Evolutionary conservation across 2,113 vertebrate species (phyloP), one percentile per base, ranked within the genome.

Genomic region (Recurvirostra avosetta): DNA sequence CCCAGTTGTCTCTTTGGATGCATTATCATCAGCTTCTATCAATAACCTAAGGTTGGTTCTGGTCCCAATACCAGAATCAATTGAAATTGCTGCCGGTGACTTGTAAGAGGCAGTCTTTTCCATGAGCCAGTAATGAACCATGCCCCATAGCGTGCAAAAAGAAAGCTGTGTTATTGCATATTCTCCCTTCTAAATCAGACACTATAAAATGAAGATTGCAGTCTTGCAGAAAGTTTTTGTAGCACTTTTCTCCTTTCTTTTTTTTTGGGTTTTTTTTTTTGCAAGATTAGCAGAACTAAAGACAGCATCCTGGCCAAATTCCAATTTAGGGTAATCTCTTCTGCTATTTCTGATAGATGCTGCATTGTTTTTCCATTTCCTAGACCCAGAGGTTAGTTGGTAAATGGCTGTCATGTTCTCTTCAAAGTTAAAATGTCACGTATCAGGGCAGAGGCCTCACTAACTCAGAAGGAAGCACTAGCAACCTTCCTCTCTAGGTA

Each of bases 301-400:
- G 88, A 38, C 53, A 89, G 65, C 18, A 52, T 63, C 50, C 86
- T 93, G 93, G 90, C 49, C 59, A 50, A 88, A 45, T 50, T 95
- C 76, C 92, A 91, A 34, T 56, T 66, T 68, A 91, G 83, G 61
- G 34, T 86, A 92, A 96, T 96, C 56, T 82, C 66, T 90, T 85
- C 83, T 92, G 62, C 87, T 94, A 47, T 83, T 94, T 91, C 77
- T 80, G 76, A 89, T 92, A 79, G 52, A 91, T n/a, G 36, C 40
- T 85, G 73, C 52, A 79, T 86, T 90, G 75, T 78, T 86, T 90
- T 90, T 84, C 67, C 72, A 92, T 61, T 85, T 92, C 71, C 77
- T 70, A 87, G 41, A 22, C 41, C 25, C 81, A 96, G 73, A n/a
- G 79, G 73, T 91, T 92, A 74, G 41, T 38, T 80, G 52, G 86